Percentiles rank a stretch among this genome's conserved stretches.
Conservation (phyloP, 2,113 vertebrate species). For the Carettochelys insculpta region DNA sequence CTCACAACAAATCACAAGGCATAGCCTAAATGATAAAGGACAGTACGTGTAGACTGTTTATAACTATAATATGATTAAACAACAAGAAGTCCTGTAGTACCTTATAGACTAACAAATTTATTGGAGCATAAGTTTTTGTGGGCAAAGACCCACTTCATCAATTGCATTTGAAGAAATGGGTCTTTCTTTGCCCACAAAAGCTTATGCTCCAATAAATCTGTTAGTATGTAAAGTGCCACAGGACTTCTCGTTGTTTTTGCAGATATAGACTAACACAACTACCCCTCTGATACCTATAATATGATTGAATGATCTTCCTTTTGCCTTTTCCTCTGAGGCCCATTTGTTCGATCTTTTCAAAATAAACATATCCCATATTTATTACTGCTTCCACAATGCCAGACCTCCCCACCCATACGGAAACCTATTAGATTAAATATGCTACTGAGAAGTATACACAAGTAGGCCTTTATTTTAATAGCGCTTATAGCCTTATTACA, state of each 20-base stretch:
- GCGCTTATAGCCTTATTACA: neutral
- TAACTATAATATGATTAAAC: too few species aligned
- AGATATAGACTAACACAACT: too few species aligned
- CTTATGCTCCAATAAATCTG: too few species aligned
- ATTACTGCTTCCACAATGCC: neutral
- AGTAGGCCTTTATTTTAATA: neutral
- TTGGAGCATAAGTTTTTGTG: too few species aligned
- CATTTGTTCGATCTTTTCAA: neutral
- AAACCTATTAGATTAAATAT: neutral
- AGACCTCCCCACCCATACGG: neutral
- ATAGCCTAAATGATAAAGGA: neutral
- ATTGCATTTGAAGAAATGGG: too few species aligned
- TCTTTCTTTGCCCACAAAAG: too few species aligned
- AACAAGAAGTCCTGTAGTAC: too few species aligned
- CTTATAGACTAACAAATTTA: too few species aligned
- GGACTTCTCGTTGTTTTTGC: too few species aligned
- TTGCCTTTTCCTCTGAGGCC: neutral
- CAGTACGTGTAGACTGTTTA: neutral
- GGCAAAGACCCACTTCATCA: too few species aligned
- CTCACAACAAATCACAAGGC: too few species aligned
- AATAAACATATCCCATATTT: neutral
- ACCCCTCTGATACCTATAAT: neutral
- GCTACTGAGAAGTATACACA: neutral
- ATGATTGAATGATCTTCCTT: rapidly evolving
- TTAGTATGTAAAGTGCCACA: too few species aligned